phyloP scores from a whole-genome alignment of 23 tunicate species.

The Diplosoma virens region DNA sequence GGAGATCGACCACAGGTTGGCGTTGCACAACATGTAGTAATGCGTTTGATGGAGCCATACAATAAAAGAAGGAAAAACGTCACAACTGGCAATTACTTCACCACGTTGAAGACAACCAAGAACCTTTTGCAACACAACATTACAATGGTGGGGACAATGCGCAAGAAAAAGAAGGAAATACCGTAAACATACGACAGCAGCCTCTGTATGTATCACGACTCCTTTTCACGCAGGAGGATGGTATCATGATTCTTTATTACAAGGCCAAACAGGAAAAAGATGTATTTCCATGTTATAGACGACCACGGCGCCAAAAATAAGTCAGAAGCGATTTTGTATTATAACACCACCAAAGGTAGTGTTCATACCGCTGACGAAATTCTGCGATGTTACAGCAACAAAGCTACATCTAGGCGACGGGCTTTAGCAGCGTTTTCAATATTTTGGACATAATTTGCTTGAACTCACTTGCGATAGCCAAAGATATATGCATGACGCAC shows the following conservation, averaged over 20 bases:
- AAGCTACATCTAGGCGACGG: conserved; percentile 20
- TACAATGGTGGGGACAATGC: conserved; percentile 5
- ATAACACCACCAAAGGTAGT: conserved; percentile 17
- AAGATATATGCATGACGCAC: conserved; percentile 11
- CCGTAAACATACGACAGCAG: background rate
- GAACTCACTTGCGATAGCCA: conserved; percentile 20
- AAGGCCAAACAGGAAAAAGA: background rate
- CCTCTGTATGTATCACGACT: conserved; percentile 9
- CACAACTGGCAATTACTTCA: conserved; percentile 1
- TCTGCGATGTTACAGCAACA: conserved; percentile 17
- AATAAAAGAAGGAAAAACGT: conserved; percentile 4
- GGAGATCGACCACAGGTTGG: conserved; percentile 16
- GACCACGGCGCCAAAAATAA: conserved; percentile 8
- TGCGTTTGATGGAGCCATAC: conserved; percentile 26
- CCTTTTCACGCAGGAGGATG: conserved; percentile 11
- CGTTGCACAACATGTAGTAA: conserved; percentile 1
- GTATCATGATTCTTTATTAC: conserved; percentile 6
- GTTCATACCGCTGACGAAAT: conserved; percentile 13
- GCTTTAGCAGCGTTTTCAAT: conserved; percentile 20
- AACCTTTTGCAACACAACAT: conserved; percentile 15
- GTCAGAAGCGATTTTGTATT: conserved; percentile 13
- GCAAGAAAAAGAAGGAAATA: conserved; percentile 11
- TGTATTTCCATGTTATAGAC: background rate
- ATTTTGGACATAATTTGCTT: conserved; percentile 2
- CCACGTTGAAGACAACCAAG: conserved; percentile 3